These are phyloP conservation scores for Lithobates sylvaticus DNA, from an alignment of 2,797 vertebrate genomes.

Conservation along the genomic window DNA sequence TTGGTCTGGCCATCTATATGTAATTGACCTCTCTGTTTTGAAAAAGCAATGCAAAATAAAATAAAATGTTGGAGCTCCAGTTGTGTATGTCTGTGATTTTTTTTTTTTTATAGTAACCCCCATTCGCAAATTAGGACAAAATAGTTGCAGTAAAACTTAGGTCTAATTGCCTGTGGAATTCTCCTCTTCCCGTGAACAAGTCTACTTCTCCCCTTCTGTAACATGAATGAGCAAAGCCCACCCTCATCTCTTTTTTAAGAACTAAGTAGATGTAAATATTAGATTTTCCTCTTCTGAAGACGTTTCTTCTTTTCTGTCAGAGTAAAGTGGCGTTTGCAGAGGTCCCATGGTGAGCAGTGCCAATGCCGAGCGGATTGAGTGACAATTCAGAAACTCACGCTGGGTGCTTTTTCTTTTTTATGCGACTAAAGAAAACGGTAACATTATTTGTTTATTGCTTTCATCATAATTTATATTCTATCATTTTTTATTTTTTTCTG, in stretches of 20 bases:
- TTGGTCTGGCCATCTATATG: too few species aligned
- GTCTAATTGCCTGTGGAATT: not conserved
- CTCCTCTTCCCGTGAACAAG: not conserved
- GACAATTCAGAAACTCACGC: not conserved
- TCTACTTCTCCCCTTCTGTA: not conserved
- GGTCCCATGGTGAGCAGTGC: constrained; percentile 14
- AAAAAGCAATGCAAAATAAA: too few species aligned
- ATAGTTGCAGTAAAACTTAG: too few species aligned
- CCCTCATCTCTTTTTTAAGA: constrained; percentile 7
- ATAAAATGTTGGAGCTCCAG: too few species aligned
- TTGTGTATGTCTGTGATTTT: too few species aligned
- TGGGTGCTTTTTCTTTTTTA: not conserved
- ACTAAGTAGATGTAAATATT: constrained; percentile 26
- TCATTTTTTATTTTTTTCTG: too few species aligned
- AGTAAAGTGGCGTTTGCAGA: not conserved
- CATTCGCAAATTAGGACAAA: too few species aligned
- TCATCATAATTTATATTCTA: too few species aligned
- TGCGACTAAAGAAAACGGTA: not conserved
- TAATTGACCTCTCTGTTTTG: too few species aligned
- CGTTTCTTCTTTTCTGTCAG: not conserved
- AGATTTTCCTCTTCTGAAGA: not conserved
- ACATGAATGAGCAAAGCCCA: not conserved
- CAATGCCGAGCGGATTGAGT: not conserved
- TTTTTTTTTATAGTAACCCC: too few species aligned
- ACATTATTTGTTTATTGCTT: too few species aligned